Evolutionary conservation across 2,797 vertebrate species (phyloP).

Genomic region (Hapalemur alaotrensis): DNA sequence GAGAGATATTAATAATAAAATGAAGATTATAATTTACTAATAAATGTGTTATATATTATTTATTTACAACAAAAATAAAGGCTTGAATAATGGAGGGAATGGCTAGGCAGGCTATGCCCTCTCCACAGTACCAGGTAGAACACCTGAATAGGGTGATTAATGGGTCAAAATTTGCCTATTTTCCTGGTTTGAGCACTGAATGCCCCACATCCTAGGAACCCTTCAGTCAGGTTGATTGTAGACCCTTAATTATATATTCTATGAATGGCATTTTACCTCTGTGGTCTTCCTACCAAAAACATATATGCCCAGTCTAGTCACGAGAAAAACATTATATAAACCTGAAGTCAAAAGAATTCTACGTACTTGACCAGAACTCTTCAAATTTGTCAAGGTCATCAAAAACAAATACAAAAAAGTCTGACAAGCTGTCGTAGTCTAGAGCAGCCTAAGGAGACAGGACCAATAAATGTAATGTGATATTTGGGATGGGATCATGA

Average conservation of each 20-base stretch:
- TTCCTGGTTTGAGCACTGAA: not conserved
- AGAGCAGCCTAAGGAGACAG: not conserved
- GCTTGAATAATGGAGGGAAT: slow-evolving; percentile 40
- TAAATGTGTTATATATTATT: not conserved
- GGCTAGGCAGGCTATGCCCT: not conserved
- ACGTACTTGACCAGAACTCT: not conserved
- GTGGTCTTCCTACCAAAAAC: not conserved
- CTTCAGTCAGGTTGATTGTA: not conserved
- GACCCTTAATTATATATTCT: not conserved
- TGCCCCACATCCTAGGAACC: no score
- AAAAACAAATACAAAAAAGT: not conserved
- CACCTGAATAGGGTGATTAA: slow-evolving; percentile 3
- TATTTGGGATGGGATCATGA: not conserved
- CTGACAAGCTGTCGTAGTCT: not conserved
- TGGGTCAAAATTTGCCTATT: not conserved
- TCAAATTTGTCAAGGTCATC: not conserved
- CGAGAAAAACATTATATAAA: not conserved
- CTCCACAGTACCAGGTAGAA: slow-evolving; percentile 46
- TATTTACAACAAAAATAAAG: not conserved
- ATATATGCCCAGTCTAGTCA: not conserved
- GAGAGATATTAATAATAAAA: not conserved
- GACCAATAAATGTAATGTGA: not conserved
- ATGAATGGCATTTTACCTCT: not conserved
- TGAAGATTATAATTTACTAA: not conserved
- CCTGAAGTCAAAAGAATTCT: not conserved